These are phyloP conservation scores for Blastobasis adustella DNA, from an alignment of 2,888 invertebrate species.

Conservation along the genomic window DNA sequence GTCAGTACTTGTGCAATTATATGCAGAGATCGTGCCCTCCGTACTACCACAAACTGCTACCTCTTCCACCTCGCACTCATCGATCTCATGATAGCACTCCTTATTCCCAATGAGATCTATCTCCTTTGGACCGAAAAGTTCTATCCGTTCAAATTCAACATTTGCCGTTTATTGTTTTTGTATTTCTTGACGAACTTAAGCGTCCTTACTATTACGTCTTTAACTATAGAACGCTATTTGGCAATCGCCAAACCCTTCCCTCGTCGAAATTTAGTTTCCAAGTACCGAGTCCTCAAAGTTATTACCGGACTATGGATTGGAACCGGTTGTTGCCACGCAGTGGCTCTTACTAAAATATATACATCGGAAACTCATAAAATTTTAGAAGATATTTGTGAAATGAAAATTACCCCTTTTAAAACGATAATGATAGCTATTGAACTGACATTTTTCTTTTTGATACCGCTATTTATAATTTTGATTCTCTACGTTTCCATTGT, in stretches of 20 bases:
- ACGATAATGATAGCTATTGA: conserved; percentile 40
- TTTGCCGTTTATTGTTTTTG: conserved; percentile 83
- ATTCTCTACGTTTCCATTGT: conserved; percentile 88
- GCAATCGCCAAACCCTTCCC: conserved; percentile 90
- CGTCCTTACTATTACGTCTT: conserved; percentile 88
- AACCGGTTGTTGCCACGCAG: conserved; percentile 81
- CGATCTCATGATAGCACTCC: conserved; percentile 80
- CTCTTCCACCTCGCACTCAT: conserved; percentile 85
- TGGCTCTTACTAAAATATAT: conserved; percentile 67
- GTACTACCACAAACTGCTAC: conserved; percentile 88
- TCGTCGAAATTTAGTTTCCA: conserved; percentile 83
- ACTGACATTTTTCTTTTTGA: conserved; percentile 77
- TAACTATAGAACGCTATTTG: conserved; percentile 90
- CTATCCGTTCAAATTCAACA: conserved; percentile 83
- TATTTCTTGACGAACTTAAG: conserved; percentile 89
- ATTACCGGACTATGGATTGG: conserved; percentile 82
- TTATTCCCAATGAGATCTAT: conserved; percentile 87
- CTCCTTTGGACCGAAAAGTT: conserved; percentile 83
- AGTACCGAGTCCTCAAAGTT: conserved; percentile 86
- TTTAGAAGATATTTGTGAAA: conserved; percentile 36
- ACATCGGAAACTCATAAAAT: too few species aligned
- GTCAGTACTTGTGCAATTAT: conserved; percentile 86
- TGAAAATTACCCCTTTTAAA: conserved; percentile 49
- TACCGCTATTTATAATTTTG: conserved; percentile 88
- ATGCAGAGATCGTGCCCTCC: conserved; percentile 82